phyloP scores from a whole-genome alignment of 1,140 invertebrate genomes.

The Brachionus rubens region DNA sequence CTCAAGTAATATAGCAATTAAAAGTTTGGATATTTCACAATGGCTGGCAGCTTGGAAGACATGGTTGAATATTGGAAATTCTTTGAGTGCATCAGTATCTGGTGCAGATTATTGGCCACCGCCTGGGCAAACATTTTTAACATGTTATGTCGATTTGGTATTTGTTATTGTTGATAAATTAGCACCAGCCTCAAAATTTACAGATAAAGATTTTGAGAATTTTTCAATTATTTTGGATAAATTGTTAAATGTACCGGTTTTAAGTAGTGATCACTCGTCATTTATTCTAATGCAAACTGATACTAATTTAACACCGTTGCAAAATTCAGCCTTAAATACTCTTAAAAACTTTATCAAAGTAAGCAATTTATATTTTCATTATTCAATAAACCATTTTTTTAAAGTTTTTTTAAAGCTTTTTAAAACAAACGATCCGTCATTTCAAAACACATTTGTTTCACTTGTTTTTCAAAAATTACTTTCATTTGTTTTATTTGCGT shows the following conservation, averaged over 20 bases:
- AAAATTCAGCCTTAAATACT: slow-evolving; percentile 75
- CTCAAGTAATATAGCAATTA: slow-evolving; percentile 58
- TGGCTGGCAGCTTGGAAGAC: slow-evolving; percentile 78
- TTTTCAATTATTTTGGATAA: slow-evolving; percentile 74
- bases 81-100: not conserved
- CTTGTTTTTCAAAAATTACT: slow-evolving; percentile 23
- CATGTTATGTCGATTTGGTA: slow-evolving; percentile 87
- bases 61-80: slow-evolving; percentile 76
- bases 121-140: slow-evolving; percentile 85
- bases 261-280: slow-evolving; percentile 72
- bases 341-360: slow-evolving; percentile 76
- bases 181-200: slow-evolving; percentile 64
- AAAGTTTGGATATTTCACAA: slow-evolving; percentile 56
- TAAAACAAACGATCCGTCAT: slow-evolving; percentile 16
- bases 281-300: slow-evolving; percentile 74
- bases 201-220: slow-evolving; percentile 71
- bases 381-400: not conserved
- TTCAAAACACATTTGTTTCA: slow-evolving; percentile 25
- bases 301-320: slow-evolving; percentile 73
- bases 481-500: slow-evolving; percentile 18
- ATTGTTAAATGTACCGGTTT: slow-evolving; percentile 74
- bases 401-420: not conserved
- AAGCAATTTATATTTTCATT: slow-evolving; percentile 38
- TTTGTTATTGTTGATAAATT: slow-evolving; percentile 84
- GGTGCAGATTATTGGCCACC: slow-evolving; percentile 47